A percentile compares a stretch with the other conserved stretches of the same genome.
These are phyloP conservation scores for Amphiprion ocellaris DNA, from an alignment of 2,113 vertebrate species.

Conservation along the genomic window DNA sequence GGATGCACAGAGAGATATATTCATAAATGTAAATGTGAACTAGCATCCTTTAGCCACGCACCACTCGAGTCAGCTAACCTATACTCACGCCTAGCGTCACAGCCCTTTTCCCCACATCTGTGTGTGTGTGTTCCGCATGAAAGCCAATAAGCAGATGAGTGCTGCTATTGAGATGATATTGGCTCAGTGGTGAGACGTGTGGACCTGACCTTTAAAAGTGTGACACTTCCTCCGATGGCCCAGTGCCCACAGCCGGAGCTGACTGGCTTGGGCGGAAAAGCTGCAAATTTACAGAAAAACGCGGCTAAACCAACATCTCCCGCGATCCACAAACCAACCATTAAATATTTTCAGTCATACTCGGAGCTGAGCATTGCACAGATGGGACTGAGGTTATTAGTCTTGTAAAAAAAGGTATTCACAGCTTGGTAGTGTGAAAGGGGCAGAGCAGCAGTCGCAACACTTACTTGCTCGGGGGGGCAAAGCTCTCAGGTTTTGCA, in stretches of 20 bases:
- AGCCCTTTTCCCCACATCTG: conserved; percentile 59
- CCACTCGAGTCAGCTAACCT: conserved; percentile 58
- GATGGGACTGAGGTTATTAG: conserved; percentile 46
- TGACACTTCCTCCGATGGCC: conserved; percentile 76
- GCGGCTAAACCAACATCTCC: conserved; percentile 50
- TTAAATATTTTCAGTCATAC: conserved; percentile 34
- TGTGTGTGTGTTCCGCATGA: conserved; percentile 63
- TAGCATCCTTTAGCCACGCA: conserved; percentile 67
- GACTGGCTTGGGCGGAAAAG: conserved; percentile 57
- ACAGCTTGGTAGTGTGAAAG: conserved; percentile 47
- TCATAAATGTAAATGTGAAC: conserved; percentile 84
- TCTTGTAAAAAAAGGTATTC: conserved; percentile 47
- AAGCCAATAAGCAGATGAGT: conserved; percentile 77
- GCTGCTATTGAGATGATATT: conserved; percentile 66
- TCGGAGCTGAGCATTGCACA: conserved; percentile 8
- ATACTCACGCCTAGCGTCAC: conserved; percentile 55
- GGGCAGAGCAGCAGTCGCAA: conserved; percentile 21
- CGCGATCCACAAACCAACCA: conserved; percentile 51
- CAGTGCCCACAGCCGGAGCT: conserved; percentile 63
- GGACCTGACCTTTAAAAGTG: conserved; percentile 83
- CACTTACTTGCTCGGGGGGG: conserved; percentile 5
- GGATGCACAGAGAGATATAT: conserved; percentile 77
- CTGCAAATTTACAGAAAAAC: conserved; percentile 44
- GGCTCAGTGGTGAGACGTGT: conserved; percentile 67
- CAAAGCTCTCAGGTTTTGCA: conserved; percentile 5